Base-by-base conservation (phyloP, 2,888 invertebrate species). In the Perizoma affinitatum region DNA sequence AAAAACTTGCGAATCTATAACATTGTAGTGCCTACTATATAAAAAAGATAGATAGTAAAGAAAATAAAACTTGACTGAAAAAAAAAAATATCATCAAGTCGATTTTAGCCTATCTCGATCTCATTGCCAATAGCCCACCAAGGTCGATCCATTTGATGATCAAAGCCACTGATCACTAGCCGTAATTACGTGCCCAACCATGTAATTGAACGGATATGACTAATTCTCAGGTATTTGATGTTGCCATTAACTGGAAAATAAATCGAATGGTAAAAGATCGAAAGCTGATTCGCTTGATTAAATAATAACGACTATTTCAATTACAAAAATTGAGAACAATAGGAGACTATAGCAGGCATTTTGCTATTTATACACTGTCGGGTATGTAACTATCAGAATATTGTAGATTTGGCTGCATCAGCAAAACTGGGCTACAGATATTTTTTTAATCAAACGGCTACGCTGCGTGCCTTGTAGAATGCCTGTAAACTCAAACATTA, bases 91-190 rank as follows among this genome's bases (percentile, higher is more conserved):
- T n/a, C 22, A 22, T 38, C 38, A 38, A 38, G 38, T 38, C 22
- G 22, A 22, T 38, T 38, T 38, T 38, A 38, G 38, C 38, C 35
- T 22, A 22, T 68, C 73, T 74, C 83, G 81, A 84, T 83, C 83
- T 84, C 79, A 81, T 75, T 79, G 80, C 70, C 76, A 78, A 78
- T 77, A 70, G 66, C 44, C 51, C 65, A 73, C 48, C 80, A 81
- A 85, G 83, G 85, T 69, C 78, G 69, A 64, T 65, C 61, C 72
- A 68, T 78, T 84, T 80, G 72, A 75, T 70, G 71, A 73, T 69
- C 70, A 62, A 69, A 54, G 68, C n/a, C n/a, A n/a, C n/a, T 72
- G 61, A 58, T 58, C 54, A 69, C 65, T 71, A 63, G 69, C 62
- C 45, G 46, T 55, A 56, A 63, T 59, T 58, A 58, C 55, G 51